These are phyloP conservation scores for Mesorhabditis sp. DNA, from an alignment of 2,888 invertebrate species.

Conservation along the genomic window DNA sequence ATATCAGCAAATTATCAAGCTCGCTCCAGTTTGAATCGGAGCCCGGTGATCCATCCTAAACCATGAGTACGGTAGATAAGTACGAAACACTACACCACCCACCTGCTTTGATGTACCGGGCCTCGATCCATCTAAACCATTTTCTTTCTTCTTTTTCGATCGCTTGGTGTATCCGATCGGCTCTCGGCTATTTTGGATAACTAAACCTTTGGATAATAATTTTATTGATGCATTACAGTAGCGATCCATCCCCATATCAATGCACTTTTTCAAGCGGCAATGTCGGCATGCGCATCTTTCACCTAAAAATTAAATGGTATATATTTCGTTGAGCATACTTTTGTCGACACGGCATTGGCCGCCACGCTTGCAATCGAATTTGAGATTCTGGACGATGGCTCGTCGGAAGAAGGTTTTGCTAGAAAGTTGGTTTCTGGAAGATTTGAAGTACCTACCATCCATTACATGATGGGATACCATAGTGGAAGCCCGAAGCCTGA, in stretches of 20 bases:
- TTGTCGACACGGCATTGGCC: background rate
- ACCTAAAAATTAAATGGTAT: background rate
- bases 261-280: conserved; percentile 6
- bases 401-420: background rate
- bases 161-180: conserved; percentile 2
- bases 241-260: background rate
- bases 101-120: background rate
- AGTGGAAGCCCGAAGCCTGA: background rate
- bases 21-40: too few relatives aligned
- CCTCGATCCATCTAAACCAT: background rate
- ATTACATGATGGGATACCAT: conserved; percentile 4
- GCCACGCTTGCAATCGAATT: background rate
- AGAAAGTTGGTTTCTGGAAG: background rate
- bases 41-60: too few relatives aligned
- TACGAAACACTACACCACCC: background rate
- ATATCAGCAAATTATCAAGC: too few relatives aligned
- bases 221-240: background rate
- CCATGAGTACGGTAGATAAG: too few relatives aligned
- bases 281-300: background rate
- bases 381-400: background rate
- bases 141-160: conserved; percentile 1
- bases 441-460: background rate
- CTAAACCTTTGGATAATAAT: background rate
- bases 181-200: conserved; percentile 4
- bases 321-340: background rate